phyloP scores from a whole-genome alignment of 2,888 invertebrate species.

The Drosophila kanekoi region DNA sequence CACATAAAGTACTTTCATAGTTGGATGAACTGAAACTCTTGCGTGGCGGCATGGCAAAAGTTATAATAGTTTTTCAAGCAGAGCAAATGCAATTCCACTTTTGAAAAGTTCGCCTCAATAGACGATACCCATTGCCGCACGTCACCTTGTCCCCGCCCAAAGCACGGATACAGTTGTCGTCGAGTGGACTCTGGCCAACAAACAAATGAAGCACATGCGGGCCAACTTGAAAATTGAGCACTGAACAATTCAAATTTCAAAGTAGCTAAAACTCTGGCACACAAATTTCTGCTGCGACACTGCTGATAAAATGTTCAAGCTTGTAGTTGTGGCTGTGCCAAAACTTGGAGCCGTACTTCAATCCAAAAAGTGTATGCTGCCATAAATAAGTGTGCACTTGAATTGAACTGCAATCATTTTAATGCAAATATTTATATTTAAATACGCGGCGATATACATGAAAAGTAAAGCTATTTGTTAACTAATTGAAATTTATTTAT shows the following conservation, averaged over 20 bases:
- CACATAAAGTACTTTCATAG: conserved; percentile 79
- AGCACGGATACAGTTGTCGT: conserved; percentile 54
- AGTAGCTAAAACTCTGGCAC: conserved; percentile 35
- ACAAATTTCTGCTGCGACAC: conserved; percentile 62
- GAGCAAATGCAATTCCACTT: conserved; percentile 80
- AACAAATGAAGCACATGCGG: conserved; percentile 74
- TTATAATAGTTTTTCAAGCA: conserved; percentile 79
- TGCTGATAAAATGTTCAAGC: conserved; percentile 63
- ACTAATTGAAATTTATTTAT: conserved; percentile 43
- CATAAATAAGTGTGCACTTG: conserved; percentile 11
- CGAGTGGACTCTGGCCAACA: conserved; percentile 71
- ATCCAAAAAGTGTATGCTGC: conserved; percentile 11
- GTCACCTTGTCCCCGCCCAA: conserved; percentile 16
- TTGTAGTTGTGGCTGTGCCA: conserved; percentile 2
- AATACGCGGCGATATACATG: neutral
- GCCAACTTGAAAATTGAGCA: conserved; percentile 47
- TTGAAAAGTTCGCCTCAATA: conserved; percentile 66
- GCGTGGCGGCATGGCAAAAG: conserved; percentile 59
- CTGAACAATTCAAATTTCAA: conserved; percentile 68
- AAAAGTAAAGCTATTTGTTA: neutral
- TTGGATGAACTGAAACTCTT: conserved; percentile 69
- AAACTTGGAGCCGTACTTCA: conserved; percentile 36
- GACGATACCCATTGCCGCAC: conserved; percentile 25
- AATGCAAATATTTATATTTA: conserved; percentile 3
- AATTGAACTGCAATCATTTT: neutral